Evolutionary conservation across 1,140 invertebrate species (phyloP), one percentile per base, ranked within the genome.

Genomic region (Sitophilus oryzae): DNA sequence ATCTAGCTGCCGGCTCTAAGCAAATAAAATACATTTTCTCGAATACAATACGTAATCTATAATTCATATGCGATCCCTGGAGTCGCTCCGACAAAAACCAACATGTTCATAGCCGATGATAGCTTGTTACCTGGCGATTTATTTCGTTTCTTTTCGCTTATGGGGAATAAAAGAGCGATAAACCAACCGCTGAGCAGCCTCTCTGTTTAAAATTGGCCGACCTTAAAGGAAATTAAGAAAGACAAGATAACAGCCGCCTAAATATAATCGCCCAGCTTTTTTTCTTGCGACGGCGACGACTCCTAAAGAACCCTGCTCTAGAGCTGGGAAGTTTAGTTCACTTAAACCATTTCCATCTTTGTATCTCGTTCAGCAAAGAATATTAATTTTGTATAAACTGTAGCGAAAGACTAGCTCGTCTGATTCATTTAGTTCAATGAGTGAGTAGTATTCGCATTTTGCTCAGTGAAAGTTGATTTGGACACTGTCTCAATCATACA

Each of bases 21-120:
- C 59, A 56, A 61, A 64, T 64, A 59, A 64, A 64, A 64, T 59
- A 64, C 60, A 62, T 60, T 60, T 62, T 59, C 47, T 50, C 44
- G 62, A 66, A 66, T 66, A 66, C 64, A 66, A 66, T 64, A 60
- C 62, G 60, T 59, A 64, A 66, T 66, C 62, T 66, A 66, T 66
- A 66, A 66, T 66, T 66, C 64, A 66, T 66, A 66, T 60, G 58
- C 38, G 53, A 34, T 56, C 41, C 53, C 40, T 5, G 15, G 18
- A 47, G 21, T 42, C 16, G 19, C 34, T 30, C 34, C 34, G 38
- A 43, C 52, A 63, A 60, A 60, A 60, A 60, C 51, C 41, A 48
- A 55, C 52, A 21, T 16, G 43, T 56, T 45, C 49, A 36, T 54
- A 37, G 51, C 51, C 56, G 50, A 45, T 45, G 53, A 37, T n/a